phyloP scores from a whole-genome alignment of 2,113 vertebrate species.

The Lonchura striata region DNA sequence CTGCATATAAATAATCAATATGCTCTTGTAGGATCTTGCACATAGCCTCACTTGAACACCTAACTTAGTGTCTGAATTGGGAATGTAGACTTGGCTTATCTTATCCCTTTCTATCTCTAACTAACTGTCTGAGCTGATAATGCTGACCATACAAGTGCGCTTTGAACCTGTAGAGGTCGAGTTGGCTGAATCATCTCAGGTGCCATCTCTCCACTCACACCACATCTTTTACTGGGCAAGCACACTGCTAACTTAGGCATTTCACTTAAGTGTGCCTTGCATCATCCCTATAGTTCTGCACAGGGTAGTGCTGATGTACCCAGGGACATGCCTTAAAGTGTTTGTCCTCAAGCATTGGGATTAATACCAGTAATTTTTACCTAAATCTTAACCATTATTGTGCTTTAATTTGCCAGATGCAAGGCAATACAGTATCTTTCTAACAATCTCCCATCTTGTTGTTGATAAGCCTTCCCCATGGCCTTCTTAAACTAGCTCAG shows the following conservation, averaged over 20 bases:
- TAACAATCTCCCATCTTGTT: background rate
- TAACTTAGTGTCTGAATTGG: background rate
- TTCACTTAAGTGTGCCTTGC: background rate
- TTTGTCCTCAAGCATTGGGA: background rate
- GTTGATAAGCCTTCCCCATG: background rate
- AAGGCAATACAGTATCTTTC: background rate
- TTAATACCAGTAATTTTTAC: background rate
- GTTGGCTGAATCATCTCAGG: background rate
- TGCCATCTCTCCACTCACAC: background rate
- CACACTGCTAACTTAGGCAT: background rate
- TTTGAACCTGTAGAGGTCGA: background rate
- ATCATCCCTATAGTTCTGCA: background rate
- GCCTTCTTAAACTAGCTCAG: background rate
- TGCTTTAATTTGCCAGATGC: background rate
- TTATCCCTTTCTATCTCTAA: background rate
- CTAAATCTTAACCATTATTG: background rate
- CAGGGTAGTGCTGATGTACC: too few relatives aligned
- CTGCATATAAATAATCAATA: background rate
- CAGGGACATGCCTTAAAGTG: background rate
- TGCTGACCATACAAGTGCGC: background rate
- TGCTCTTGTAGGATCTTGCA: background rate
- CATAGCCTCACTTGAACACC: background rate
- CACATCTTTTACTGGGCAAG: background rate
- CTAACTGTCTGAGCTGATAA: background rate
- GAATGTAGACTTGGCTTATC: background rate